Conservation (phyloP, 2,797 vertebrate species). For the Vultur gryphus region DNA sequence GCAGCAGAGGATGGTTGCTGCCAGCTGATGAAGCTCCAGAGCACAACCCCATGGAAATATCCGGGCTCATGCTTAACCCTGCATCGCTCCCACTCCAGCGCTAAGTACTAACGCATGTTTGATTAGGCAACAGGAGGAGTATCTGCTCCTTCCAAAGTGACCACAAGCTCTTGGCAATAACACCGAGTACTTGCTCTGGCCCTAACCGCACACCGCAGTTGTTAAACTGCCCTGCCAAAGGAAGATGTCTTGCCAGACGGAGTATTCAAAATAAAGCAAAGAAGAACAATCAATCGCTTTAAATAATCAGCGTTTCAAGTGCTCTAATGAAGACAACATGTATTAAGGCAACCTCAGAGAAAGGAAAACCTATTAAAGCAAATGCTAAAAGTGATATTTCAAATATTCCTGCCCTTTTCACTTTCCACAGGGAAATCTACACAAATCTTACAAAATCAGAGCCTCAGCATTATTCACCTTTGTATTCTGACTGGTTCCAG, state of each 20-base stretch:
- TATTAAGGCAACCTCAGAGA: not conserved
- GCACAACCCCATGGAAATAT: not conserved
- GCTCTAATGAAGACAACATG: not conserved
- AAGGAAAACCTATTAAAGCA: not conserved
- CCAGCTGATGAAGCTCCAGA: not conserved
- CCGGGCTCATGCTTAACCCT: not conserved
- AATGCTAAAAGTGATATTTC: not conserved
- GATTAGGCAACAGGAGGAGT: constrained; percentile 41
- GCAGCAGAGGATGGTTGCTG: not conserved
- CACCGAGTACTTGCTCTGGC: constrained; percentile 32
- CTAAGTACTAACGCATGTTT: constrained; percentile 12
- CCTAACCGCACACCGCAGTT: not conserved
- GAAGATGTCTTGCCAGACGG: not conserved
- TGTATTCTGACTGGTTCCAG: not conserved
- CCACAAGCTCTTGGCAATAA: constrained; percentile 60
- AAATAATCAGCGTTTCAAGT: not conserved
- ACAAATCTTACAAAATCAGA: not conserved
- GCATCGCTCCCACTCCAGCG: not conserved
- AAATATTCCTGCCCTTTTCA: not conserved
- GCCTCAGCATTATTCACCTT: not conserved
- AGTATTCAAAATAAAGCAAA: not conserved
- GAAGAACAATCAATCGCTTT: not conserved
- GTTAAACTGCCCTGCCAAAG: constrained; percentile 26
- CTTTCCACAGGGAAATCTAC: not conserved
- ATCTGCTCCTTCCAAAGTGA: constrained; percentile 44